phyloP scores from a whole-genome alignment of 2,113 vertebrate species.

The Platichthys flesus region DNA sequence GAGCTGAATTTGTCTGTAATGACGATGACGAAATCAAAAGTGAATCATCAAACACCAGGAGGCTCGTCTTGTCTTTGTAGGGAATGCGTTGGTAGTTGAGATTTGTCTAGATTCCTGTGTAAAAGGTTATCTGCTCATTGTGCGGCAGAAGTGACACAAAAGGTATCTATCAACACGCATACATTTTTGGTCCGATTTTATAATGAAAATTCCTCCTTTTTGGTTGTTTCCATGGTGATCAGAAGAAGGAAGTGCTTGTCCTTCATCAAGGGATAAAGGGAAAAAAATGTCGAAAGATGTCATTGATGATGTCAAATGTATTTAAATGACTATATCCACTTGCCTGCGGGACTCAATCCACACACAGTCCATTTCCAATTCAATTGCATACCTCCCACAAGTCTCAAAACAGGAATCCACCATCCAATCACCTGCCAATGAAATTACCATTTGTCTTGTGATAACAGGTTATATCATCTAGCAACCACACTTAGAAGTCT shows the following conservation, averaged over 20 bases:
- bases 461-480: conserved; percentile 36
- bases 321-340: conserved; percentile 56
- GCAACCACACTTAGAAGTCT: conserved; percentile 19
- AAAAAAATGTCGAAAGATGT: conserved; percentile 41
- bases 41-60: conserved; percentile 5
- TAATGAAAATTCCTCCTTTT: conserved; percentile 49
- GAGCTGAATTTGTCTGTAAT: neutral
- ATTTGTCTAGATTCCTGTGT: conserved; percentile 15
- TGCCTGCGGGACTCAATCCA: conserved; percentile 29
- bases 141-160: conserved; percentile 26
- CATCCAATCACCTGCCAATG: conserved; percentile 41
- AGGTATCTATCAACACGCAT: neutral
- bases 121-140: conserved; percentile 27
- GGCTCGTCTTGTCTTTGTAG: neutral
- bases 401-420: conserved; percentile 31
- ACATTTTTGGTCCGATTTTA: conserved; percentile 12
- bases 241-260: conserved; percentile 11
- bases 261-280: conserved; percentile 17
- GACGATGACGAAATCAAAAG: conserved; percentile 15
- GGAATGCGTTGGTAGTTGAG: neutral
- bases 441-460: conserved; percentile 54
- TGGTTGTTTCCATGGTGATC: conserved; percentile 41
- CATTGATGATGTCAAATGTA: conserved; percentile 47
- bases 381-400: conserved; percentile 44
- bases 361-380: conserved; percentile 46